Conservation (phyloP, 2,797 vertebrate genomes). For the Neopelma chrysocephalum region DNA sequence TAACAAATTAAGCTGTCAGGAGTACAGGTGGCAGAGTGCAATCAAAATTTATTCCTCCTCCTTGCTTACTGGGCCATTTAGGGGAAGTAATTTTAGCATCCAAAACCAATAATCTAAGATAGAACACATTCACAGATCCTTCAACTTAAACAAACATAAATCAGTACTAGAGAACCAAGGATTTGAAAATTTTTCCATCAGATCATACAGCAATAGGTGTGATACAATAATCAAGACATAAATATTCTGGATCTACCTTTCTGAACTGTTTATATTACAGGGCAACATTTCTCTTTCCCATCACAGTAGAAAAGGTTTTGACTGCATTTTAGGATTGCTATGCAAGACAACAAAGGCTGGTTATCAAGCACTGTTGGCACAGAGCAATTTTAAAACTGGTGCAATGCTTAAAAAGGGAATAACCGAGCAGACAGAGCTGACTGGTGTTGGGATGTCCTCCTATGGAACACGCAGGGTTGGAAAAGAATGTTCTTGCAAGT, state of each 20-base stretch:
- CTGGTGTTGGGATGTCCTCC: neutral
- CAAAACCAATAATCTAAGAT: neutral
- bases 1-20: constrained; percentile 40
- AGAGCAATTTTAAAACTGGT: neutral
- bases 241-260: neutral
- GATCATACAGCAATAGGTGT: neutral
- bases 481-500: neutral
- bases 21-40: constrained; percentile 6
- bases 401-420: constrained; percentile 42
- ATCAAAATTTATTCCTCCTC: constrained; percentile 31
- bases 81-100: neutral
- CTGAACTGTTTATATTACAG: neutral
- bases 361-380: neutral
- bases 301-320: neutral
- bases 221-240: neutral
- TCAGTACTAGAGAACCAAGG: neutral
- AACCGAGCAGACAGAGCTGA: neutral
- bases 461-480: neutral
- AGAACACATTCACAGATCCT: neutral
- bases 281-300: neutral
- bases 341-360: neutral
- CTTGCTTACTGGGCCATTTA: neutral
- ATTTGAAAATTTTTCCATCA: neutral
- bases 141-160: neutral
- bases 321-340: neutral